phyloP scores from a whole-genome alignment of 1,140 invertebrate genomes.

The Ceratosolen solmsi region DNA sequence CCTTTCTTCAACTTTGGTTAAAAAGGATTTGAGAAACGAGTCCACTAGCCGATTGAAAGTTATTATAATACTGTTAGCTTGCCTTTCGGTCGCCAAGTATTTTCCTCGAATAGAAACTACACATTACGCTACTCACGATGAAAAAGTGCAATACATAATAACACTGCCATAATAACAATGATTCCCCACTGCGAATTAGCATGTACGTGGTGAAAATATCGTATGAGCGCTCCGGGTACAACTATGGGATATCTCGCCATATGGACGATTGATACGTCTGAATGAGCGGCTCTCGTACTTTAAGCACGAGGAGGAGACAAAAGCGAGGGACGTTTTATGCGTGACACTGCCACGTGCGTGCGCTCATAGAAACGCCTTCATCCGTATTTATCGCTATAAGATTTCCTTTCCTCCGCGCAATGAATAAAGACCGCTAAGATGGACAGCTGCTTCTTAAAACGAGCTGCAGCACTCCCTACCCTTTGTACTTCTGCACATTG shows the following conservation, averaged over 20 bases:
- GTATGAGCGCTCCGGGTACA: background rate
- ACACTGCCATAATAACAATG: background rate
- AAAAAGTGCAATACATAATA: too few relatives aligned
- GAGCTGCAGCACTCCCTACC: background rate
- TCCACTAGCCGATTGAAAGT: too few relatives aligned
- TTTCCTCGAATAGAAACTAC: too few relatives aligned
- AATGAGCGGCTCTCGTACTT: slow-evolving; percentile 45
- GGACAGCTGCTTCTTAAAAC: slow-evolving; percentile 33
- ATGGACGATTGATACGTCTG: slow-evolving; percentile 35
- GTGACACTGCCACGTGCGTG: slow-evolving; percentile 38
- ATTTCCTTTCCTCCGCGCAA: background rate
- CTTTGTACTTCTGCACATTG: background rate
- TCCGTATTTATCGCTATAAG: slow-evolving; percentile 2
- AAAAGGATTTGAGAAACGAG: too few relatives aligned
- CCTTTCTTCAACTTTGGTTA: too few relatives aligned
- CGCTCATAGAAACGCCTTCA: slow-evolving; percentile 22
- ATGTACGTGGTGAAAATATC: background rate
- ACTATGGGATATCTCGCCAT: background rate
- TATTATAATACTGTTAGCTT: too few relatives aligned
- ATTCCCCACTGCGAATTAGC: background rate
- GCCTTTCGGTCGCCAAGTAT: too few relatives aligned
- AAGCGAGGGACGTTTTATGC: slow-evolving; percentile 13
- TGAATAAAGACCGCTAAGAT: slow-evolving; percentile 10
- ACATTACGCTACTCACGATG: too few relatives aligned
- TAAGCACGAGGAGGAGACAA: too few relatives aligned